Percentiles rank a stretch among this genome's conserved stretches.
Conservation (phyloP, 2,888 invertebrate genomes). For the Papilio demoleus region DNA sequence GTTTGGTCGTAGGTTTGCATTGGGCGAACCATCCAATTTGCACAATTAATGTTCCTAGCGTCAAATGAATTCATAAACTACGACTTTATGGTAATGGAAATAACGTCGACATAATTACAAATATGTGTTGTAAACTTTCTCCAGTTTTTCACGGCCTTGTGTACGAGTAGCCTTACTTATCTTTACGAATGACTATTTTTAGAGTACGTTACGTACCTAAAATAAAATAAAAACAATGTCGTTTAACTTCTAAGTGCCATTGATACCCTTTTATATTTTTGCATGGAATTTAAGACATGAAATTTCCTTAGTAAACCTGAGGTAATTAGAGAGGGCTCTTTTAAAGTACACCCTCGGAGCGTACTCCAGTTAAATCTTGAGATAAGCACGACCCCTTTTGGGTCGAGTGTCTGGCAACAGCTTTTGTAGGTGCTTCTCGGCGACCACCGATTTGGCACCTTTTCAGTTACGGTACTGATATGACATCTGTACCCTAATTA, state of each 20-base stretch:
- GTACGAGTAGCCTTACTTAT: no score
- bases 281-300: slow-evolving; percentile 11
- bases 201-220: background rate
- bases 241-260: background rate
- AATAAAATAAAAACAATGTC: background rate
- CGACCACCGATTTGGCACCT: slow-evolving; percentile 17
- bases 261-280: slow-evolving; percentile 16
- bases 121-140: no score
- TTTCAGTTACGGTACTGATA: slow-evolving; percentile 3
- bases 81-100: no score
- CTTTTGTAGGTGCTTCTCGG: slow-evolving; percentile 21
- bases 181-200: background rate
- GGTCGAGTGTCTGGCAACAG: slow-evolving; percentile 28
- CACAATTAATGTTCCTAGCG: no score
- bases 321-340: slow-evolving; percentile 29
- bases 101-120: no score
- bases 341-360: slow-evolving; percentile 16
- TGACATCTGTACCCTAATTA: background rate
- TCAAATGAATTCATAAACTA: no score
- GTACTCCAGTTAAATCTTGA: slow-evolving; percentile 21
- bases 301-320: slow-evolving; percentile 16
- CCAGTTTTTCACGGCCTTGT: no score
- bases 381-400: slow-evolving; percentile 29
- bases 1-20: no score
- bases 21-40: no score